These are phyloP conservation scores for Hycleus cichorii DNA, from an alignment of 1,140 invertebrate genomes.

Conservation along the genomic window DNA sequence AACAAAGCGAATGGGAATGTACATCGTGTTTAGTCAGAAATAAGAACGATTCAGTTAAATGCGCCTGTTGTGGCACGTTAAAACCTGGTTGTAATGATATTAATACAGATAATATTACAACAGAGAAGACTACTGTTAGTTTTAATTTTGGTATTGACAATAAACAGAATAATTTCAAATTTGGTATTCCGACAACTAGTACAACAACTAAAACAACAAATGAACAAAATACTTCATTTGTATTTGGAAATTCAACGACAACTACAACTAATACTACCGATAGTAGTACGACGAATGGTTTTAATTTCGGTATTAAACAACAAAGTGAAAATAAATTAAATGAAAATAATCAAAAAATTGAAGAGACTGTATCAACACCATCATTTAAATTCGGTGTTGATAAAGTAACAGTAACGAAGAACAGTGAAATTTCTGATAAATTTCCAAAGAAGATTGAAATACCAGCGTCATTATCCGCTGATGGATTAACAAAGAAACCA, in stretches of 20 bases:
- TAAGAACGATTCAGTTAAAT: conserved; percentile 43
- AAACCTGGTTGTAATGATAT: conserved; percentile 32
- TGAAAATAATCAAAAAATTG: background rate
- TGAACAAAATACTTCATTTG: conserved; percentile 13
- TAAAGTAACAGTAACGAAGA: background rate
- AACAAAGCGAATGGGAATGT: conserved; percentile 40
- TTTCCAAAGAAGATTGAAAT: background rate
- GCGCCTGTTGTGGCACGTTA: conserved; percentile 44
- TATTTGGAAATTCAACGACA: conserved; percentile 12
- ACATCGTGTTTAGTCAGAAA: conserved; percentile 52
- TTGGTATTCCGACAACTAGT: conserved; percentile 36
- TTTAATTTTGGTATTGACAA: conserved; percentile 46
- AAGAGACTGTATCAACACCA: background rate
- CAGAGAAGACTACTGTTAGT: conserved; percentile 16
- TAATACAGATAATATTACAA: background rate
- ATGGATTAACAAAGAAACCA: background rate
- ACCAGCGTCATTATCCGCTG: background rate
- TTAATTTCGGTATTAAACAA: background rate
- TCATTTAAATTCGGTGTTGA: background rate
- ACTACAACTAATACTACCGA: background rate
- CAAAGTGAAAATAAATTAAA: background rate
- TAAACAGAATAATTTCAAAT: conserved; percentile 30
- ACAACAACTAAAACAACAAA: background rate
- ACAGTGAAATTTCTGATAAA: background rate
- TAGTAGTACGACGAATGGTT: background rate